These are phyloP conservation scores for Peromyscus attwateri DNA, from an alignment of 2,797 vertebrate genomes.

Conservation along the genomic window DNA sequence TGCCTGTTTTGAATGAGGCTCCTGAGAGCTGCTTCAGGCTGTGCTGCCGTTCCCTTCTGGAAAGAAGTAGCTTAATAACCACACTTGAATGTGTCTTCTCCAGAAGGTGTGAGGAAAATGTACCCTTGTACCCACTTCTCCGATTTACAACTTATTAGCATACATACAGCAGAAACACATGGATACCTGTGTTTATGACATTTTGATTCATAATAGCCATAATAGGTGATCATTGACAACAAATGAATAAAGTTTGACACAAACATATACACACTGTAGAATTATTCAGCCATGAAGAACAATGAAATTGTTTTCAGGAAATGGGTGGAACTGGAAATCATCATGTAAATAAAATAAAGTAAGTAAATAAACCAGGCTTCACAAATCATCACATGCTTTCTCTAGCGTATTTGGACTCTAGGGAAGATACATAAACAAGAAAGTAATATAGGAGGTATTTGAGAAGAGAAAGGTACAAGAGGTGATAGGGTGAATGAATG, in stretches of 20 bases:
- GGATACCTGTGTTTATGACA: neutral
- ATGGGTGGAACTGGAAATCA: neutral
- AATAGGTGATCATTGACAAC: neutral
- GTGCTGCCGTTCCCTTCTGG: neutral
- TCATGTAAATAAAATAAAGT: neutral
- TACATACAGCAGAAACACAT: neutral
- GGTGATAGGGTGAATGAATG: neutral
- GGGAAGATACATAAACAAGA: neutral
- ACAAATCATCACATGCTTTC: neutral
- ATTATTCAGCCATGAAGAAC: neutral
- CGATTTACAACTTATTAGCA: neutral
- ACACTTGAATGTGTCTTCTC: neutral
- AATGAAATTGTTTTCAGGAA: neutral
- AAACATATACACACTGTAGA: neutral
- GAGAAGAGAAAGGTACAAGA: neutral
- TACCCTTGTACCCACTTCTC: neutral
- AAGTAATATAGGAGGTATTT: neutral
- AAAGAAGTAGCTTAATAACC: neutral
- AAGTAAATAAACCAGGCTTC: neutral
- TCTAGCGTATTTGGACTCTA: neutral
- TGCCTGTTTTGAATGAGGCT: constrained; percentile 77
- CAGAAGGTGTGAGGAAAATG: neutral
- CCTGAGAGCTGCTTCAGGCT: constrained; percentile 36
- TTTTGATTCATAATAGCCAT: neutral
- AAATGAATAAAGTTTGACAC: neutral